A percentile compares a stretch with the other conserved stretches of the same genome.
Evolutionary conservation across 2,113 vertebrate species (phyloP).

Genomic region (Glaucidium brasilianum): DNA sequence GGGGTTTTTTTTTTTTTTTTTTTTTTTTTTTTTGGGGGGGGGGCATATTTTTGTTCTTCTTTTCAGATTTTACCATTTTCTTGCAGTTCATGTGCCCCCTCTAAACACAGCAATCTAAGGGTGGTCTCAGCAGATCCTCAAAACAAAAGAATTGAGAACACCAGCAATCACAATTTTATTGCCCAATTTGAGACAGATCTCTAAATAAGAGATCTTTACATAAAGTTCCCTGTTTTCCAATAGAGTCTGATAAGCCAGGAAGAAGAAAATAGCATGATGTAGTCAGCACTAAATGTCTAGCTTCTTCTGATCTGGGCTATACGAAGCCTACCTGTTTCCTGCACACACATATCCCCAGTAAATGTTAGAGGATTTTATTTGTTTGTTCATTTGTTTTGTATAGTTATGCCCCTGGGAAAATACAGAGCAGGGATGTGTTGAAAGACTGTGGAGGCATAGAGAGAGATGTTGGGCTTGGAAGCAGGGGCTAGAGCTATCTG

Average conservation of each 20-base stretch:
- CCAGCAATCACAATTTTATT: neutral
- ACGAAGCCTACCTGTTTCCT: neutral
- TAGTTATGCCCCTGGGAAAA: neutral
- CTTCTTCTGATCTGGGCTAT: neutral
- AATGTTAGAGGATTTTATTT: neutral
- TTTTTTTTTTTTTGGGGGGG: too few relatives aligned
- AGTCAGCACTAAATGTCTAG: neutral
- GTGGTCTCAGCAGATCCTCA: neutral
- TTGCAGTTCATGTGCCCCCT: neutral
- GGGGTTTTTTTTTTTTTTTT: too few relatives aligned
- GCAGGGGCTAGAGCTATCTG: neutral
- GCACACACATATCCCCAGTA: accelerated
- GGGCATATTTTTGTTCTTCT: neutral
- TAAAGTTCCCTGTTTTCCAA: neutral
- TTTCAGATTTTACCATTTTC: neutral
- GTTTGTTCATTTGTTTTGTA: neutral
- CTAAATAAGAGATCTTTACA: neutral
- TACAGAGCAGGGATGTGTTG: accelerated
- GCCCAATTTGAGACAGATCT: neutral
- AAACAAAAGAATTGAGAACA: neutral
- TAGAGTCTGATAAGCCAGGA: neutral
- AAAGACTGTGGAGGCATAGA: neutral
- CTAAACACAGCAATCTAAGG: neutral
- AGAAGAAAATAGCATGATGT: neutral
- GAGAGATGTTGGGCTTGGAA: neutral